These are phyloP conservation scores for Anoplolepis gracilipes DNA, from an alignment of 1,140 invertebrate species.

Conservation along the genomic window DNA sequence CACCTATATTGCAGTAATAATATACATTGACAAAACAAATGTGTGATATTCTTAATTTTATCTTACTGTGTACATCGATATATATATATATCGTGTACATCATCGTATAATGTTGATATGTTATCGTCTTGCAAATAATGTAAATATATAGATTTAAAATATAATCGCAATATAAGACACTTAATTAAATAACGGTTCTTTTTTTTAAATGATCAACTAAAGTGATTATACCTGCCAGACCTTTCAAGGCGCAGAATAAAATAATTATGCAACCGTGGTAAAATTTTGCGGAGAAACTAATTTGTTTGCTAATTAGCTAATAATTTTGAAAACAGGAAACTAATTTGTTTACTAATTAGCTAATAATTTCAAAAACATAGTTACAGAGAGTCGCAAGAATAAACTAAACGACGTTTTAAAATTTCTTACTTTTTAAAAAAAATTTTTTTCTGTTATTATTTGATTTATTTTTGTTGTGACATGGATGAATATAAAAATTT, in stretches of 20 bases:
- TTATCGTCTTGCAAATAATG: not conserved
- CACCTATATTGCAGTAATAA: not conserved
- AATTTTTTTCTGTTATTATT: not conserved
- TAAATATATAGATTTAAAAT: not conserved
- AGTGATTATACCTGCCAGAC: not conserved
- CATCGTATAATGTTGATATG: not conserved
- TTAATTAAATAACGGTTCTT: not conserved
- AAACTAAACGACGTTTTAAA: not conserved
- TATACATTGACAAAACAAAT: not conserved
- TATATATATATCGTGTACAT: too few species aligned
- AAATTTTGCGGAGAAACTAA: not conserved
- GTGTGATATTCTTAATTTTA: constrained; percentile 16
- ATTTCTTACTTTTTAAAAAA: not conserved
- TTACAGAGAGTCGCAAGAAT: not conserved
- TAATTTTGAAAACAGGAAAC: not conserved
- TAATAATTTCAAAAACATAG: not conserved
- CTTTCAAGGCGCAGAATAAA: not conserved
- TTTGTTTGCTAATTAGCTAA: not conserved
- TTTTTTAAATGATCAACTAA: not conserved
- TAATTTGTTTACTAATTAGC: not conserved
- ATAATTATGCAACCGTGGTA: not conserved
- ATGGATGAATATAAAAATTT: not conserved
- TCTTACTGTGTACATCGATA: not conserved
- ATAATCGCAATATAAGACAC: not conserved
- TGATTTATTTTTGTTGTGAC: not conserved